Base-by-base conservation (phyloP, 1,140 invertebrate species). In the Eupeodes corollae region DNA sequence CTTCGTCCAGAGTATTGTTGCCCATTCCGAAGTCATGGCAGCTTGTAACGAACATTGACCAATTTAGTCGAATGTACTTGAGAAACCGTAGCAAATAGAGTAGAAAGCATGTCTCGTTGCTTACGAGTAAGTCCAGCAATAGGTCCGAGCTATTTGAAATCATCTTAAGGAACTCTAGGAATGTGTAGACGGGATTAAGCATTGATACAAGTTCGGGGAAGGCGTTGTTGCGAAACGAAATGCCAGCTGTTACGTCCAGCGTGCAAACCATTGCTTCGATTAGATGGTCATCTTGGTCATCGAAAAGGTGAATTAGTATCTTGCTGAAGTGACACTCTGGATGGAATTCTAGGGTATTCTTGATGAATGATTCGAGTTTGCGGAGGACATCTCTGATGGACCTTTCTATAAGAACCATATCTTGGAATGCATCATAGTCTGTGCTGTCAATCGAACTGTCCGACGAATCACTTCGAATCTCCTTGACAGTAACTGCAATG, bases 231-330 rank as follows among this genome's bases (percentile, higher is more conserved):
- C 85, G 77, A 58, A 86, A 86, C 19, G 84, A 86, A 16, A 91
- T 78, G 42, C 86, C 88, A 37, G 86, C 80, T 5, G 84, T 86
- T 21, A 91, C 88, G 65, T 92, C 88, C 30, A 92, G 68, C 35
- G 85, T 88, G 67, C 88, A 92, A 1, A 92, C 84, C 86, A 93
- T 88, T n/a, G 85, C 83, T 72, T 92, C 90, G 19, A 92, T 85
- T 44, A 93, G 65, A 54, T 87, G 88, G 64, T 93, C 89, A 63
- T 93, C 89, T 68, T 92, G 88, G 69, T 92, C 88, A 53, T 82
- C 80, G 60, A 93, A 91, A 37, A 93, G 70, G 61, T 88, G 84
- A 38, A 92, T 84, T 44, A 91, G 75, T 75, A 89, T 90, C 68
- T 90, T 88, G 9, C 86, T 86, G 44, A 91, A 78, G 19, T 85